These are phyloP conservation scores for Brachylomia viminalis DNA, from an alignment of 2,888 invertebrate genomes.

Conservation along the genomic window DNA sequence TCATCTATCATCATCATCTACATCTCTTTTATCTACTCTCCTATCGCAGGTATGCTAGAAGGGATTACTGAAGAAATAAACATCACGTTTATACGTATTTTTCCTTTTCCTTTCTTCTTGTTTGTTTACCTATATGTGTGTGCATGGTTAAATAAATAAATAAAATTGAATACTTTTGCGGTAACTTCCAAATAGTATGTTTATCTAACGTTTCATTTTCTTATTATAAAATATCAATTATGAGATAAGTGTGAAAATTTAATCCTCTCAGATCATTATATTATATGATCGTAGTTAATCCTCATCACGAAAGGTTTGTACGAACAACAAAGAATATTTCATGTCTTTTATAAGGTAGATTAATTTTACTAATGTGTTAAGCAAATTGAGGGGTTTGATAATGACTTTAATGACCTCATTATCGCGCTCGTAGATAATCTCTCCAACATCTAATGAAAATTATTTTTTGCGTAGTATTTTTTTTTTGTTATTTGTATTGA, in stretches of 20 bases:
- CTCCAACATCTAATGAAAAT: neutral
- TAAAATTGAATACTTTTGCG: too few relatives aligned
- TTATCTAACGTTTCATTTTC: neutral
- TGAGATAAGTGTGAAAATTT: neutral
- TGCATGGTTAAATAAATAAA: too few relatives aligned
- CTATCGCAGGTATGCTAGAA: neutral
- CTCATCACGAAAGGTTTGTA: neutral
- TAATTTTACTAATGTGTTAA: conserved; percentile 15
- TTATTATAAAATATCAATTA: conserved; percentile 1
- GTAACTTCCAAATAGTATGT: too few relatives aligned
- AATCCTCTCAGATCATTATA: too few relatives aligned
- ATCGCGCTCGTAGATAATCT: neutral
- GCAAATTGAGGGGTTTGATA: conserved; percentile 8
- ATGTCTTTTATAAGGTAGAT: conserved; percentile 1
- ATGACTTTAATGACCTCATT: neutral
- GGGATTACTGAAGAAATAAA: neutral
- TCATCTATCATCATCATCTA: too few relatives aligned
- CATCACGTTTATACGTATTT: neutral
- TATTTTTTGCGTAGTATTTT: neutral
- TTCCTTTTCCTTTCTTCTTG: neutral
- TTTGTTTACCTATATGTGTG: neutral
- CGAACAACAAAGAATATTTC: conserved; percentile 17
- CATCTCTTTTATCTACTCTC: too few relatives aligned
- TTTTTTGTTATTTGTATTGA: too few relatives aligned
- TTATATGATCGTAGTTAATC: too few relatives aligned